Percentiles rank a stretch among this genome's conserved stretches.
Conservation (phyloP, 2,888 invertebrate species). For the Apamea monoglypha region DNA sequence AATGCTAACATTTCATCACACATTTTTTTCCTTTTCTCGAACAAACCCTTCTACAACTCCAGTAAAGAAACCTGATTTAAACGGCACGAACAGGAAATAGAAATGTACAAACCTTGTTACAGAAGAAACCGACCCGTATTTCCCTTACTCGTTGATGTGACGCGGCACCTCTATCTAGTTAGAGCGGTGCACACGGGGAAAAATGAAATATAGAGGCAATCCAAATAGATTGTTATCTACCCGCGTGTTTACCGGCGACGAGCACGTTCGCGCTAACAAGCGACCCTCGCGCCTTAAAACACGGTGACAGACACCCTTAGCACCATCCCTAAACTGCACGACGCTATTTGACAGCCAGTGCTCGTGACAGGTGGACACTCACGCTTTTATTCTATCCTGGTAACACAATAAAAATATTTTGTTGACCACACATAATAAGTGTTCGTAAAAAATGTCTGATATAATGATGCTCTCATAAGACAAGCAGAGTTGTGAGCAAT, state of each 20-base stretch:
- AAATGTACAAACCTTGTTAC: constrained; percentile 74
- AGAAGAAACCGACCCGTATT: constrained; percentile 86
- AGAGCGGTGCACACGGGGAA: constrained; percentile 86
- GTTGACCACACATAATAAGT: constrained; percentile 42
- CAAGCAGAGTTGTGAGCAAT: constrained; percentile 13
- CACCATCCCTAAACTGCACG: constrained; percentile 71
- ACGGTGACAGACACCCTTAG: constrained; percentile 81
- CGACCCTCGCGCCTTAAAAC: constrained; percentile 80
- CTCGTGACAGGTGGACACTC: constrained; percentile 84
- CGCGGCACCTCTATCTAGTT: constrained; percentile 87
- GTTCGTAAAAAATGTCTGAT: constrained; percentile 16
- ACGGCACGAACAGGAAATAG: constrained; percentile 50
- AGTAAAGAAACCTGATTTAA: constrained; percentile 54
- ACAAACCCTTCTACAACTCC: constrained; percentile 29
- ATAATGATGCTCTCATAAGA: constrained; percentile 25
- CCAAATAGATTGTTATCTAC: constrained; percentile 91
- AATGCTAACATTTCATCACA: neutral
- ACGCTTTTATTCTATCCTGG: constrained; percentile 70
- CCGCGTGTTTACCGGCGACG: constrained; percentile 89
- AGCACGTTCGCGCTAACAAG: constrained; percentile 90
- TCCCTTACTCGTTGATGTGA: constrained; percentile 78
- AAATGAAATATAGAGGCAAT: constrained; percentile 91
- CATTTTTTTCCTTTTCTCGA: neutral
- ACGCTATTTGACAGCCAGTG: constrained; percentile 82
- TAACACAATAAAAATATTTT: constrained; percentile 60